Conservation (phyloP, 1,140 invertebrate genomes). For the Ostrea denselamellosa region DNA sequence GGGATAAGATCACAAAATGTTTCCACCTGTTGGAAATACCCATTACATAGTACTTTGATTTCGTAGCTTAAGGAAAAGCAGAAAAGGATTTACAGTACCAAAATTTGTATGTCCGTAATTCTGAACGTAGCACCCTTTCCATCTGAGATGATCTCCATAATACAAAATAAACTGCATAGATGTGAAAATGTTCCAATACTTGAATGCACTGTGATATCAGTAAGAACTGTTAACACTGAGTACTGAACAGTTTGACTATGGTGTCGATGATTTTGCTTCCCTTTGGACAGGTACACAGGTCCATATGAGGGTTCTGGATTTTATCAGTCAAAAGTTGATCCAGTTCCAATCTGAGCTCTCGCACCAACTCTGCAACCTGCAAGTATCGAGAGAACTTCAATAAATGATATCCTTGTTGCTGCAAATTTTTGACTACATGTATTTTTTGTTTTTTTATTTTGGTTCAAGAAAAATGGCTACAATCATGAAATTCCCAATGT, state of each 20-base stretch:
- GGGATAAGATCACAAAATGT: too few species aligned
- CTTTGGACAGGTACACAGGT: constrained; percentile 86
- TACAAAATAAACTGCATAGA: not conserved
- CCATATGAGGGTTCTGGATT: constrained; percentile 81
- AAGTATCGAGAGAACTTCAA: not conserved
- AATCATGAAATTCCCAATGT: not conserved
- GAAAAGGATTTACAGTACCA: too few species aligned
- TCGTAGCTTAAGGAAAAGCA: too few species aligned
- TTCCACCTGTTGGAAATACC: too few species aligned
- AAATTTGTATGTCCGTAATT: too few species aligned
- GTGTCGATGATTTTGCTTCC: constrained; percentile 88
- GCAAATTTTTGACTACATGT: not conserved
- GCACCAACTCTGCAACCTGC: constrained; percentile 75
- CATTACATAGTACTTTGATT: too few species aligned
- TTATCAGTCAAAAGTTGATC: constrained; percentile 74
- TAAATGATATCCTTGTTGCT: not conserved
- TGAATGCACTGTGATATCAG: constrained; percentile 86
- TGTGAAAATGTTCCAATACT: not conserved
- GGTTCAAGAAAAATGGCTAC: not conserved
- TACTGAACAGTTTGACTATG: constrained; percentile 86
- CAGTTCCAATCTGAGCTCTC: constrained; percentile 70
- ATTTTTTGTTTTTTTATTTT: too few species aligned
- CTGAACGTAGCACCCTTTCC: too few species aligned
- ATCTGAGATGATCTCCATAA: not conserved
- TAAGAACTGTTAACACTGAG: constrained; percentile 84